Evolutionary conservation across 1,140 invertebrate genomes (phyloP).

Genomic region (Cylas formicarius): DNA sequence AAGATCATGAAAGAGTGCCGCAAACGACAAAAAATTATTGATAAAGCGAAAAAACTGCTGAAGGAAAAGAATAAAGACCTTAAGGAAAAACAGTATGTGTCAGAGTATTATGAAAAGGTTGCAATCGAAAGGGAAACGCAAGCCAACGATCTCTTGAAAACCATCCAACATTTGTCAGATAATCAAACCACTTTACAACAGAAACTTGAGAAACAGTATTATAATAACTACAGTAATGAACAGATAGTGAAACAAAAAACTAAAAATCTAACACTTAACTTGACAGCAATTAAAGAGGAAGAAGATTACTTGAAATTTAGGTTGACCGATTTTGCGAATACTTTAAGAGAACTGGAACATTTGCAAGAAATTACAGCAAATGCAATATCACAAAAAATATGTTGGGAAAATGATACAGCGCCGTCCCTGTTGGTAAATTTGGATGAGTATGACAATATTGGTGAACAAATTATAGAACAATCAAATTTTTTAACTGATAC

Average conservation of each 20-base stretch:
- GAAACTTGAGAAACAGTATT: constrained; percentile 24
- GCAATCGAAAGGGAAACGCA: constrained; percentile 13
- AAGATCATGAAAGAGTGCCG: constrained; percentile 14
- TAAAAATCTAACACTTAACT: too few relatives aligned
- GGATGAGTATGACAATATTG: too few relatives aligned
- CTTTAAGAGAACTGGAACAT: too few relatives aligned
- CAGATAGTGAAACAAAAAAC: constrained; percentile 13
- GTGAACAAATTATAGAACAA: too few relatives aligned
- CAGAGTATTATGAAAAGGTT: constrained; percentile 16
- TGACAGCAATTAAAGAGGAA: too few relatives aligned
- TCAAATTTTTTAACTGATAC: too few relatives aligned
- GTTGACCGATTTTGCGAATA: too few relatives aligned
- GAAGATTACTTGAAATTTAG: too few relatives aligned
- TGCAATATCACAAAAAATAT: too few relatives aligned
- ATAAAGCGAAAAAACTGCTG: constrained; percentile 13
- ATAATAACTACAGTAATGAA: constrained; percentile 17
- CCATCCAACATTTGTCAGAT: constrained; percentile 9
- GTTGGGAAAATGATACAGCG: too few relatives aligned
- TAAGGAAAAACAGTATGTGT: constrained; percentile 20
- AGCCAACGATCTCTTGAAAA: constrained; percentile 18
- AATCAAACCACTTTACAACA: constrained; percentile 18
- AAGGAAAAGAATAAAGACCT: constrained; percentile 14
- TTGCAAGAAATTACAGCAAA: too few relatives aligned
- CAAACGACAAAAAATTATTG: constrained; percentile 10
- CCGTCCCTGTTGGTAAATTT: too few relatives aligned